phyloP scores from a whole-genome alignment of 2,888 invertebrate species.

The Alloscopus bannaensis region DNA sequence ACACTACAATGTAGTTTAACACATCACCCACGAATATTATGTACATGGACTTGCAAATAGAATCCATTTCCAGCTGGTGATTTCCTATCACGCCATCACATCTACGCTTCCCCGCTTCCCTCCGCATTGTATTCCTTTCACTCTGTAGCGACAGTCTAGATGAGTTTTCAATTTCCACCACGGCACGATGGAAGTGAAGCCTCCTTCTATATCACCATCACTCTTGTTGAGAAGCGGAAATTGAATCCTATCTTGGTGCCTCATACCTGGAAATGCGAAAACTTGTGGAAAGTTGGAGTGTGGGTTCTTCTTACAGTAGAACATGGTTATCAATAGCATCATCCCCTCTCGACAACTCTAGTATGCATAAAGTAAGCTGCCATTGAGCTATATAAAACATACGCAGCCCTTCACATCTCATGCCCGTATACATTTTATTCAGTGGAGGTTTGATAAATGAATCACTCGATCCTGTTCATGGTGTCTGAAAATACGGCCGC shows the following conservation, averaged over 20 bases:
- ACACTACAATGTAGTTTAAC: too few relatives aligned
- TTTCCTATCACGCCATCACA: background rate
- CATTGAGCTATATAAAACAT: background rate
- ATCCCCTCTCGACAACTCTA: background rate
- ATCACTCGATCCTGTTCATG: constrained; percentile 1
- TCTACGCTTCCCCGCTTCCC: background rate
- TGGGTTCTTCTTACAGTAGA: background rate
- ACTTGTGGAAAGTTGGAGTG: background rate
- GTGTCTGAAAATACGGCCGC: too few relatives aligned
- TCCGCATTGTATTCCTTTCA: background rate
- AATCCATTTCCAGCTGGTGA: background rate
- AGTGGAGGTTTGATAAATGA: constrained; percentile 14
- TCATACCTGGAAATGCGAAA: constrained; percentile 30
- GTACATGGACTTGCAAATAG: background rate
- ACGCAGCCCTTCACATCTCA: background rate
- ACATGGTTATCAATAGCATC: background rate
- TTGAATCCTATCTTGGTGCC: constrained; percentile 27
- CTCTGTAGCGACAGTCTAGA: background rate
- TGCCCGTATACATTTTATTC: background rate
- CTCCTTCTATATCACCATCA: background rate
- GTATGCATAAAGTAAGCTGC: background rate
- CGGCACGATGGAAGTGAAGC: constrained; percentile 3
- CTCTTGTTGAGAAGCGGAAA: constrained; percentile 33
- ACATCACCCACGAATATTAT: background rate
- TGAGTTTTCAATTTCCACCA: background rate